Base-by-base conservation (phyloP, 2,113 vertebrate genomes). In the Abramis brama region DNA sequence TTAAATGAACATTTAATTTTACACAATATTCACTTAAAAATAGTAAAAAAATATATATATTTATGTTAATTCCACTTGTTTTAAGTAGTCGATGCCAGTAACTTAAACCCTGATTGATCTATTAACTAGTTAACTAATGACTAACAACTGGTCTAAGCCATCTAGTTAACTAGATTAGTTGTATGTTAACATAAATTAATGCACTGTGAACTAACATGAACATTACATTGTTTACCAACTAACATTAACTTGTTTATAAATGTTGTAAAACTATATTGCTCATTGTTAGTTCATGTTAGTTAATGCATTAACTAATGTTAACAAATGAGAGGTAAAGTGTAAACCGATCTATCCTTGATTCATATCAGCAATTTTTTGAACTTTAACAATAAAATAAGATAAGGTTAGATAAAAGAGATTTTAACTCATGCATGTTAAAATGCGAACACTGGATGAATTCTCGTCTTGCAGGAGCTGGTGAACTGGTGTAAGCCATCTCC, bases 401-500 rank as follows among this genome's bases (percentile, higher is more conserved):
- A 12, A 23, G 36, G 39, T 70, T 0, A 71, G 43, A 43, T 12
- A 23, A 25, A 62, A 36, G 27, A 77, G n/a, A 43, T 43, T 43
- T 7, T 15, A 83, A 30, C 25, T 45, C n/a, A 47, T 2, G 15
- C 2, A 23, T 4, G 27, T 39, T 33, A 15, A 57, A 33, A 80
- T 43, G 21, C 5, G 6, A 43, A 2, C 36, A n/a, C 6, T 62
- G n/a, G 52, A 9, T 82, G 21, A 64, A 25, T n/a, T 84, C 25
- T 11, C 62, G 30, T 36, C 36, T 21, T 79, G 59, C 88, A 99
- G 98, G 97, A 95, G 82, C 88, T 99, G 80, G 97, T 99, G 80
- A 95, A 93, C 47, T 99, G 98, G 98, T 99, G 98, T 0, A 97
- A 97, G 87, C 97, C 96, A 0, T 96, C 96, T 0, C 98, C 98